Evolutionary conservation across 2,888 invertebrate species (phyloP).

Genomic region (Xanthorhoe spadicearia): DNA sequence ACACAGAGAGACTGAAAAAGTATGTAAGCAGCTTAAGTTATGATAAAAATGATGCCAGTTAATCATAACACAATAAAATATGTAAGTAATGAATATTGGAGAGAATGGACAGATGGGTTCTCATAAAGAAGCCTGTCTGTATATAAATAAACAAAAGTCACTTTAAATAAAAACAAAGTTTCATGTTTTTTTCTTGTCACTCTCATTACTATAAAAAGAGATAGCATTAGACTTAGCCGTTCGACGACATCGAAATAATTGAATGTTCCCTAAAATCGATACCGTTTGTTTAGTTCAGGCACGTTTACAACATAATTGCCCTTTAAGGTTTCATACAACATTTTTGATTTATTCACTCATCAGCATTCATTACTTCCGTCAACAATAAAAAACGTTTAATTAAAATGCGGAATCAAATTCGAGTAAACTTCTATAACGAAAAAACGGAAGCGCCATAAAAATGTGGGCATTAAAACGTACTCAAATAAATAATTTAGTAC

Average conservation of each 20-base stretch:
- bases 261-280: background rate
- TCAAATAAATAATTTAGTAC: constrained; percentile 57
- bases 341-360: constrained; percentile 21
- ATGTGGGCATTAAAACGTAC: constrained; percentile 55
- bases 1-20: too few relatives aligned
- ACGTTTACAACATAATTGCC: background rate
- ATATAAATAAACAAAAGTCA: too few relatives aligned
- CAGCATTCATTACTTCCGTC: constrained; percentile 23
- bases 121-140: too few relatives aligned
- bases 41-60: too few relatives aligned
- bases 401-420: constrained; percentile 45
- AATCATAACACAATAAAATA: too few relatives aligned
- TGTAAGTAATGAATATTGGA: too few relatives aligned
- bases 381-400: constrained; percentile 32
- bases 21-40: too few relatives aligned
- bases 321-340: constrained; percentile 15
- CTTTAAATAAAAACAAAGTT: too few relatives aligned
- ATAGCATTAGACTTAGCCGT: background rate
- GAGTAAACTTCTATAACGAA: constrained; percentile 53
- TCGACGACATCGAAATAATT: background rate
- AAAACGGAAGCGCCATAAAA: constrained; percentile 53
- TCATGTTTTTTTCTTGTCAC: background rate
- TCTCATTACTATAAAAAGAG: background rate
- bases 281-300: background rate
- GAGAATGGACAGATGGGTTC: too few relatives aligned